Evolutionary conservation across 1,140 invertebrate genomes (phyloP).

Genomic region (Diabrotica undecimpunctata): DNA sequence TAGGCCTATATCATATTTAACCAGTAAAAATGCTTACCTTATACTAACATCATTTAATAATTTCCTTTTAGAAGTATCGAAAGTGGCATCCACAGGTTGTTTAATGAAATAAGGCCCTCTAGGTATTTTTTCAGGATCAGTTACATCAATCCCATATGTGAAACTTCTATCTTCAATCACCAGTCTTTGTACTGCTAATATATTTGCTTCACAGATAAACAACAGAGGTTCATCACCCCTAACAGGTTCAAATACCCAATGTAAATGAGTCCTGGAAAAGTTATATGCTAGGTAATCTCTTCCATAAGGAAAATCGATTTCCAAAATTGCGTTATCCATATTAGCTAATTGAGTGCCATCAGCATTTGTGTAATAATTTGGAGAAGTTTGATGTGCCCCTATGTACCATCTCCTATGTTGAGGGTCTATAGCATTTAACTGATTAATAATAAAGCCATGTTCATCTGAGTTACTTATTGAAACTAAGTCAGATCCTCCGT

Average conservation of each 20-base stretch:
- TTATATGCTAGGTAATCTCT: constrained; percentile 58
- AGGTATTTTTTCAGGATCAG: constrained; percentile 75
- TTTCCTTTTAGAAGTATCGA: constrained; percentile 72
- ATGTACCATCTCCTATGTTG: constrained; percentile 85
- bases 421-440: constrained; percentile 76
- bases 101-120: constrained; percentile 83
- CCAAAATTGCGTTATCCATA: constrained; percentile 78
- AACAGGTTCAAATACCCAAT: constrained; percentile 82
- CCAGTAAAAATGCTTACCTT: constrained; percentile 43
- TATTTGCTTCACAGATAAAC: constrained; percentile 86
- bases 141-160: constrained; percentile 74
- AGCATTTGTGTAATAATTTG: constrained; percentile 80
- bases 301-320: constrained; percentile 47
- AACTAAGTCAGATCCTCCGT: constrained; percentile 75
- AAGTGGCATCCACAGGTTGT: constrained; percentile 78
- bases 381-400: constrained; percentile 67
- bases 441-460: constrained; percentile 78
- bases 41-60: constrained; percentile 71
- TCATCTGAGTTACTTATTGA: constrained; percentile 79
- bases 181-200: constrained; percentile 63
- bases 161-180: constrained; percentile 70
- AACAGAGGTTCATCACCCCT: constrained; percentile 70
- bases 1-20: not conserved
- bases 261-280: constrained; percentile 65
- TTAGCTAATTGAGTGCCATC: constrained; percentile 72